Evolutionary conservation across 2,888 invertebrate species (phyloP).

Genomic region (Melanargia galathea): DNA sequence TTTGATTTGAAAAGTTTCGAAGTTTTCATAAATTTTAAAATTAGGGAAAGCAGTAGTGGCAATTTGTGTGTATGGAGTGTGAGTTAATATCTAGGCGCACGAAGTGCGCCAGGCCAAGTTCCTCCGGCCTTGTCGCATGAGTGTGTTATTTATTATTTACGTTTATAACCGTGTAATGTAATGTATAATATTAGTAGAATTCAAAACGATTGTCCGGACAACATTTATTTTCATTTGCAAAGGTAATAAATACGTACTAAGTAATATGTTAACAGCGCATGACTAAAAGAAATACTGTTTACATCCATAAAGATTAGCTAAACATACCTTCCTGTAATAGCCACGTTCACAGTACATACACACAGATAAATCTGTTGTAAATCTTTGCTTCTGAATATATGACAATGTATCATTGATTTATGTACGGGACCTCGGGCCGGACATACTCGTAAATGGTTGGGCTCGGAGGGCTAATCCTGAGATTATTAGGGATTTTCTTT

Average conservation of each 20-base stretch:
- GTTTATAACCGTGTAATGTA: too few relatives aligned
- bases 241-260: not conserved
- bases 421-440: slow-evolving; percentile 10
- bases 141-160: too few relatives aligned
- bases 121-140: too few relatives aligned
- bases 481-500: slow-evolving; percentile 43
- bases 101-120: too few relatives aligned
- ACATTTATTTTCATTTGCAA: not conserved
- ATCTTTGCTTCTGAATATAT: slow-evolving; percentile 13
- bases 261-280: too few relatives aligned
- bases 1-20: too few relatives aligned
- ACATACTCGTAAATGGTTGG: slow-evolving; percentile 17
- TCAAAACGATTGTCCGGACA: not conserved
- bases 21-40: too few relatives aligned
- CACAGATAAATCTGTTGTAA: slow-evolving; percentile 10
- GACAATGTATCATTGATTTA: slow-evolving; percentile 40
- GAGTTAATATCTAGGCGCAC: too few relatives aligned
- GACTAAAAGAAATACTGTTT: too few relatives aligned
- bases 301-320: slow-evolving; percentile 5
- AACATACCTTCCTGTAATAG: slow-evolving; percentile 4
- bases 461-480: slow-evolving; percentile 40
- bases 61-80: too few relatives aligned
- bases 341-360: not conserved
- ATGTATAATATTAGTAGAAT: not conserved
- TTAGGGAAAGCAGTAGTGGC: too few relatives aligned